Base-by-base conservation (phyloP, 2,113 vertebrate genomes). In the Hypanus sabinus region DNA sequence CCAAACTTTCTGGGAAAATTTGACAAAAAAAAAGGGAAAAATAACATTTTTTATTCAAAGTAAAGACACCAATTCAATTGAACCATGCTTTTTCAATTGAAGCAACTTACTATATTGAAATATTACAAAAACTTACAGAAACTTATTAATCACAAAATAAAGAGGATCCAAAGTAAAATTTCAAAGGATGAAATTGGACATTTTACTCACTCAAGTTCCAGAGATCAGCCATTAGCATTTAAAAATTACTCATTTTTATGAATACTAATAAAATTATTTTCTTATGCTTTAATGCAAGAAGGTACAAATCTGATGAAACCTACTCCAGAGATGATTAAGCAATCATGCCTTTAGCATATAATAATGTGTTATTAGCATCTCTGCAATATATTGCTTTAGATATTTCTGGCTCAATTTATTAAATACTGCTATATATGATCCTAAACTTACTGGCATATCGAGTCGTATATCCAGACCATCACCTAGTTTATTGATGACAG, bases 391-490 rank as follows among this genome's bases (percentile, higher is more conserved):
- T 62, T 88, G 27, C 12, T 14, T 11, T 65, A 3, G 60, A n/a
- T 65, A 8, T 68, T 68, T 11, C 68, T 12, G 27, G 62, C 38
- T 73, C 38, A 11, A 46, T 36, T 73, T 73, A 36, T n/a, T 46
- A 24, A 24, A 38, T 12, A 46, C 36, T 46, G 68, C 90, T 16
- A 38, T 71, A 30, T n/a, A 62, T 60, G 62, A 77, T 79, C 24
- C 27, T 62, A 62, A 80, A 94, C 98, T 95, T 94, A 99, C 99
- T 60, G 98, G 97, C 95, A 97, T 97, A 36, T 97, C 97, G 93
- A 98, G 97, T 94, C 95, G 96, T 95, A 99, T 98, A 95, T 99
- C 97, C 1, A 99, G 96, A 4, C 97, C 98, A 95, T 99, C 97
- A 1, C 97, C 97, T 94, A 99, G 94, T 94, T 97, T 98, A 73